Conservation (phyloP, 2,888 invertebrate genomes). For the Nomada flava region DNA sequence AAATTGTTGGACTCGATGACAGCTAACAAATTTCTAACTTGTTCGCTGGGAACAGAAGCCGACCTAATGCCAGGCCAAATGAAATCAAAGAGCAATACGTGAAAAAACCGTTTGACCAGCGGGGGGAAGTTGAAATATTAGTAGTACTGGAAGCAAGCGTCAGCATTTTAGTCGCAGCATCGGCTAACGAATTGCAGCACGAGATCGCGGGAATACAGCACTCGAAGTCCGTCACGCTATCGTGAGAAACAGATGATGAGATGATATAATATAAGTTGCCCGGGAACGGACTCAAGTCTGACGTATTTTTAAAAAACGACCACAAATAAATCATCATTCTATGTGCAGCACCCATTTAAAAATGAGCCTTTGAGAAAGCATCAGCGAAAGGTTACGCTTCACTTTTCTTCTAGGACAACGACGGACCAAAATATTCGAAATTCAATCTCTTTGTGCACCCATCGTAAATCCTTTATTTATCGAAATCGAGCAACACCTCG, state of each 20-base stretch:
- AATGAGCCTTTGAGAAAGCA: too few species aligned
- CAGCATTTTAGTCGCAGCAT: slow-evolving; percentile 59
- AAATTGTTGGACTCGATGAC: background rate
- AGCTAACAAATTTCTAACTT: background rate
- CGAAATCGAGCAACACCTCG: background rate
- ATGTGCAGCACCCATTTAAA: too few species aligned
- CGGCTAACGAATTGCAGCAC: slow-evolving; percentile 31
- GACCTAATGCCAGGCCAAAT: background rate
- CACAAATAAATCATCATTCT: background rate
- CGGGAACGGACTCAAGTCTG: background rate
- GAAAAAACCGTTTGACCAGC: slow-evolving; percentile 42
- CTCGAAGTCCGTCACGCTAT: slow-evolving; percentile 24
- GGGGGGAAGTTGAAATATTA: slow-evolving; percentile 57
- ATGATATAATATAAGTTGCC: slow-evolving; percentile 18
- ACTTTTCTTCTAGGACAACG: background rate
- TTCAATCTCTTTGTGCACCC: background rate
- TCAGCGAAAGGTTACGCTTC: too few species aligned
- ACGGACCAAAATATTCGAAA: too few species aligned
- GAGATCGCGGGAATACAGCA: slow-evolving; percentile 32
- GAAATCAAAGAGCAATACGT: slow-evolving; percentile 44
- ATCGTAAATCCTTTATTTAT: background rate
- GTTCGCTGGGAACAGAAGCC: background rate
- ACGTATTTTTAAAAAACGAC: background rate
- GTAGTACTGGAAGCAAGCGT: slow-evolving; percentile 37
- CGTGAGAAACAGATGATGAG: slow-evolving; percentile 27